phyloP scores from a whole-genome alignment of 2,797 vertebrate genomes.

The Gastrophryne carolinensis region DNA sequence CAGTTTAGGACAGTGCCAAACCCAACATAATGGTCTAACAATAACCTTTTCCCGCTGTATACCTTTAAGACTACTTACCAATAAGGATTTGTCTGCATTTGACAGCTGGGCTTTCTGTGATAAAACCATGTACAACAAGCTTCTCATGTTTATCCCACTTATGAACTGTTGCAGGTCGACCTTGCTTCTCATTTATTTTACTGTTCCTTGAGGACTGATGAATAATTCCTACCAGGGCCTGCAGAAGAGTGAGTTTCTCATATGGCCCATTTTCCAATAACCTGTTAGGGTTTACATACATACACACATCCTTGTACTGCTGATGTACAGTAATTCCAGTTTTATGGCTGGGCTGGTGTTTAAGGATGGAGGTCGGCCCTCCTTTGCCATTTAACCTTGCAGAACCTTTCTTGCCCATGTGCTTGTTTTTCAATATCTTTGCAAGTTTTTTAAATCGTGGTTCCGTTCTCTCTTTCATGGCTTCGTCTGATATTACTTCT shows the following conservation, averaged over 20 bases:
- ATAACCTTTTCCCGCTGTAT: too few relatives aligned
- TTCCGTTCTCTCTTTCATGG: conserved; percentile 68
- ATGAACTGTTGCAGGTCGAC: conserved; percentile 50
- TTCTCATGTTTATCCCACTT: conserved; percentile 65
- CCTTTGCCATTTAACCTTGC: conserved; percentile 54
- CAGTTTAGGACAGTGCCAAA: too few relatives aligned
- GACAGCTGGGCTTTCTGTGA: conserved; percentile 83
- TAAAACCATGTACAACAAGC: conserved; percentile 84
- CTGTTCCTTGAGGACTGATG: conserved; percentile 76
- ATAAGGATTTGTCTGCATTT: conserved; percentile 86
- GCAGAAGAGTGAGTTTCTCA: conserved; percentile 72
- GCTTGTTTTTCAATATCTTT: conserved; percentile 79
- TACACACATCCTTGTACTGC: conserved; percentile 81
- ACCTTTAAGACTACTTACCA: too few relatives aligned
- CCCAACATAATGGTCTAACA: too few relatives aligned
- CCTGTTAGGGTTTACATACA: conserved; percentile 90
- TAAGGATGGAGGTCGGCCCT: conserved; percentile 85
- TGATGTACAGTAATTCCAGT: conserved; percentile 71
- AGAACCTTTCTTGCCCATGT: conserved; percentile 62
- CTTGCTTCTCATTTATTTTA: conserved; percentile 62
- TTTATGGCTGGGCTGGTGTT: conserved; percentile 75
- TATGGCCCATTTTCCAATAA: conserved; percentile 61
- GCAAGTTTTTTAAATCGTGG: conserved; percentile 79
- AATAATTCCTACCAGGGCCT: conserved; percentile 85
- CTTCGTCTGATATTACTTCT: conserved; percentile 81